A percentile compares a stretch with the other conserved stretches of the same genome.
These are phyloP conservation scores for Aurelia sp. DNA, from an alignment of 30 jellyfish, hydroid and myxozoan species.

Conservation along the genomic window DNA sequence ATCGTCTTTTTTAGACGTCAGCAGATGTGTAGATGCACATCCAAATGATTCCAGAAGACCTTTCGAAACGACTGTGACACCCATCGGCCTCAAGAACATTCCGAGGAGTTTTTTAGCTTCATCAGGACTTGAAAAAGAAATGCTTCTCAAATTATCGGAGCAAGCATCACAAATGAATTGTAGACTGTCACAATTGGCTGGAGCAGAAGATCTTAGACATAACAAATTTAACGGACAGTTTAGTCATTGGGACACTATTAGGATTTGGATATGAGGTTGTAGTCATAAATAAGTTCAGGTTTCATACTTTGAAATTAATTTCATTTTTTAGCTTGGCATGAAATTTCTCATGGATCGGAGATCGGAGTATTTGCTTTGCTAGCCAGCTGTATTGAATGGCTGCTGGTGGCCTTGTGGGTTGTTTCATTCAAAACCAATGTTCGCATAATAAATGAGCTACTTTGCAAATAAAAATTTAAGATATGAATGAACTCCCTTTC, in stretches of 20 bases:
- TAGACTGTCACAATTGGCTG: conserved; percentile 50
- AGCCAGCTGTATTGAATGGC: not conserved
- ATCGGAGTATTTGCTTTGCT: conserved; percentile 2
- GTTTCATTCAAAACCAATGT: no score
- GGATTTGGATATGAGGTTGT: conserved; percentile 55
- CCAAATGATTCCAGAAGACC: conserved; percentile 31
- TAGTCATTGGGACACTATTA: conserved; percentile 71
- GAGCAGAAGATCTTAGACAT: conserved; percentile 12
- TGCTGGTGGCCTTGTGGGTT: no score
- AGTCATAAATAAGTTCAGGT: not conserved
- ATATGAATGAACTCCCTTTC: no score
- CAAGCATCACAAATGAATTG: conserved; percentile 33
- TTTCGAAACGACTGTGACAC: conserved; percentile 13
- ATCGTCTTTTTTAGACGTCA: conserved; percentile 70
- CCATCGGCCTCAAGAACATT: conserved; percentile 27
- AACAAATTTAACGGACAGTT: conserved; percentile 52
- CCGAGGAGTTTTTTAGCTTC: conserved; percentile 62
- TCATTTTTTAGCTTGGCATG: no score
- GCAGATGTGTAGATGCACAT: conserved; percentile 11
- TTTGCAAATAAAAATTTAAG: no score
- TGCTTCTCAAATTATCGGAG: conserved; percentile 22
- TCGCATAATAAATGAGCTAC: not conserved
- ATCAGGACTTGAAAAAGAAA: conserved; percentile 49
- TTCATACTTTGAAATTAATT: not conserved
- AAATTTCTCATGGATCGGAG: not conserved